phyloP scores from a whole-genome alignment of 1,140 invertebrate species.

The Aphis gossypii region DNA sequence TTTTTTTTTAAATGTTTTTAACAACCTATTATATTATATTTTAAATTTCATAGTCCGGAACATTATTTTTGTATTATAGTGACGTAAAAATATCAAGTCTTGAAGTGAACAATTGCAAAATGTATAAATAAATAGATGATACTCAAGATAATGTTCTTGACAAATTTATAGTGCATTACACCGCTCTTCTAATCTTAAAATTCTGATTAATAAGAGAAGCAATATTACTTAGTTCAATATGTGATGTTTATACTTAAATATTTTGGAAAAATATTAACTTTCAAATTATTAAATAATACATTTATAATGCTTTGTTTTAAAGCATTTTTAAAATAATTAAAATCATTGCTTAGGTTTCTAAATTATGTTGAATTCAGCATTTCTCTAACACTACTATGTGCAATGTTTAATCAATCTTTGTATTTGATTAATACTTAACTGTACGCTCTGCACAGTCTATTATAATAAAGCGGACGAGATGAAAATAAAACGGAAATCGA shows the following conservation, averaged over 20 bases:
- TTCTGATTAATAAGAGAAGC: background rate
- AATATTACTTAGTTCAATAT: background rate
- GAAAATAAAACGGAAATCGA: conserved; percentile 33
- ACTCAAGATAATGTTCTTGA: background rate
- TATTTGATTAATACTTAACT: conserved; percentile 5
- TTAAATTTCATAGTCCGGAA: too few species aligned
- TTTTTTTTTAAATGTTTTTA: too few species aligned
- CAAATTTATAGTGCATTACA: background rate
- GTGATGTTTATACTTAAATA: background rate
- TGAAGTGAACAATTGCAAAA: background rate
- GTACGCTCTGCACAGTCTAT: background rate
- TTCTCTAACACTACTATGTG: background rate
- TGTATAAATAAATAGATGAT: background rate
- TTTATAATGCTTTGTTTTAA: background rate
- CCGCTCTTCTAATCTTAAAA: background rate
- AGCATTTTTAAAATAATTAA: background rate
- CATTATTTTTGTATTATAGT: background rate
- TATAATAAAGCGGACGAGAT: background rate
- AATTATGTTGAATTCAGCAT: background rate
- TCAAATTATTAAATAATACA: background rate
- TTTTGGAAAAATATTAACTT: background rate
- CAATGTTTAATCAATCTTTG: background rate
- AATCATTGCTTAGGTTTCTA: background rate
- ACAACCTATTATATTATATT: too few species aligned
- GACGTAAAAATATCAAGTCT: background rate